Base-by-base conservation (phyloP, 2,888 invertebrate genomes). In the Tipula helvola region DNA sequence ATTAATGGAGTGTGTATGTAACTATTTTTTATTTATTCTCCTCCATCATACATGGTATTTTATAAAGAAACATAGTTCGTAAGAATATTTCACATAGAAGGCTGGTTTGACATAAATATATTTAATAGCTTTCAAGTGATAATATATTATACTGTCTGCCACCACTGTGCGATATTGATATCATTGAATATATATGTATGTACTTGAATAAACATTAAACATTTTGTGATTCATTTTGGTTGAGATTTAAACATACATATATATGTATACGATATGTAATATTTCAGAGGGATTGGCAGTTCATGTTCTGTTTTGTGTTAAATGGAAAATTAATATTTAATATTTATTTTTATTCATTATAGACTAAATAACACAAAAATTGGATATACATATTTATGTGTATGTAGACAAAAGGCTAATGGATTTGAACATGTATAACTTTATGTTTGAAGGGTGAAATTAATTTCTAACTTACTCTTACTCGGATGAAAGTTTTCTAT, bases 1-100 rank as follows among this genome's bases (percentile, higher is more conserved):
- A 71, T 71, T 71, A 71, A 71, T 71, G 71, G 71, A 71, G 71
- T 71, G 71, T 71, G 71, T 71, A 71, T 71, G 71, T 71, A 71
- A 71, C 71, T 71, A 28, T 71, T 71, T 71, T 71, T 71, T 71
- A 8, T 28, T 71, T 71, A 28, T 71, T 28, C 10, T 28, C 13
- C 71, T 71, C 71, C 18, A 71, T 28, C 71, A 28, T 71, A 71
- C 71, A 71, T 28, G 71, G 28, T 71, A 71, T 28, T 71, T 28
- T 71, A 18, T 71, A 71, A 52, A 47, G 47, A 47, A 47, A n/a
- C 10, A n/a, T 71, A 71, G 71, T 71, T 71, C 8, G 71, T 28
- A 71, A 18, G 71, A 28, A 71, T 71, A 28, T 71, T 71, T 71
- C 71, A 71, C 71, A 71, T 71, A 28, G 71, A 71, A 71, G 71